These are phyloP conservation scores for Schizothorax lantsangensis DNA, from an alignment of 2,797 vertebrate species.

Conservation along the genomic window DNA sequence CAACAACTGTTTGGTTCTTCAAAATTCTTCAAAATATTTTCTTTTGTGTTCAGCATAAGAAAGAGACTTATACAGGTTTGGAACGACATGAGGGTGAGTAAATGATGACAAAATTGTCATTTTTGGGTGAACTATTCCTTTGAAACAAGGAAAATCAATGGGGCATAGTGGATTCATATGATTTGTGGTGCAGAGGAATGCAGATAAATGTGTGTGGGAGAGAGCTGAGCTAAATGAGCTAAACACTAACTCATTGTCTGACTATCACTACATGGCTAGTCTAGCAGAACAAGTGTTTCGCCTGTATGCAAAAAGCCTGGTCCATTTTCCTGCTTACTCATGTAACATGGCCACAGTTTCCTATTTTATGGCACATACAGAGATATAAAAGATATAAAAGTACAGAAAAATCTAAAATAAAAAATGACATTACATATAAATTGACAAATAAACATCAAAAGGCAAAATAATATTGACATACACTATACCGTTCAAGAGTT, in stretches of 20 bases:
- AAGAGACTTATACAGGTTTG: background rate
- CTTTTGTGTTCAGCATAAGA: background rate
- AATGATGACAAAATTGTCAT: background rate
- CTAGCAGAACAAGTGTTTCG: background rate
- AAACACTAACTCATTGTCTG: conserved; percentile 25
- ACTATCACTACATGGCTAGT: background rate
- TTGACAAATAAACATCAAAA: background rate
- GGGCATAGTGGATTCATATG: background rate
- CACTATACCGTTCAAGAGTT: background rate
- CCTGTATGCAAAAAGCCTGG: background rate
- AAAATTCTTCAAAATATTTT: background rate
- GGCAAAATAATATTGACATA: background rate
- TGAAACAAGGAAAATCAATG: background rate
- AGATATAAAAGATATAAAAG: background rate
- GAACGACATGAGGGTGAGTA: background rate
- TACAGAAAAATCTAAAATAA: background rate
- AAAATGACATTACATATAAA: background rate
- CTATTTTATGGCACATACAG: background rate
- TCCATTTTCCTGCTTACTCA: background rate
- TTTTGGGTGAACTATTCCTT: background rate
- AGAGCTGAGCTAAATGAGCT: conserved; percentile 16
- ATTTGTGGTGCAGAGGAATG: conserved; percentile 34
- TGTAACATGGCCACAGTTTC: background rate
- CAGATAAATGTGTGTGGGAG: conserved; percentile 28
- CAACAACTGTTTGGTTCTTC: background rate